Base-by-base conservation (phyloP, 2,888 invertebrate genomes). In the Lasius fuliginosus region DNA sequence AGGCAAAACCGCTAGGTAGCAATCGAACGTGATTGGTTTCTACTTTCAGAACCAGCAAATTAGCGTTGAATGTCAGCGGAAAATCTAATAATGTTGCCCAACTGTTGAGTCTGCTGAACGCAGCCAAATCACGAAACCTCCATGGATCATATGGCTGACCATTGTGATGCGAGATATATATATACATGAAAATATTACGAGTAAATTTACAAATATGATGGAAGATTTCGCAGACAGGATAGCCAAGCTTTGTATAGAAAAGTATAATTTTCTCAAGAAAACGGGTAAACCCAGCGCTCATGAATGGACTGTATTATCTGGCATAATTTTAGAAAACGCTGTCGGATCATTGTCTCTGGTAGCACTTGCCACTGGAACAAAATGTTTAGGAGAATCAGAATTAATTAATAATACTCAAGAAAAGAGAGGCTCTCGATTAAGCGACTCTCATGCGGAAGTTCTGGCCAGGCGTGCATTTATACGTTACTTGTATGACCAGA, bases 391-490 rank as follows among this genome's bases (percentile, higher is more conserved):
- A 1, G 95, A 96, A 82, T 95, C 95, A 3, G 96, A 97, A 87
- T 84, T 94, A 74, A 75, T 85, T 65, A 92, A 92, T 69, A 89
- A 67, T 1, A 92, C 95, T 94, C 95, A 97, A 95, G 97, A 97
- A 76, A 92, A 95, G 2, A 94, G 94, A 42, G 98, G 98, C 1
- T 96, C 96, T 90, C 95, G 97, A 85, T 92, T 99, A 18, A 98
- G 98, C 93, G 99, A 99, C 94, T 98, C 98, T 58, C 99, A 99
- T 95, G 98, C 99, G 1, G 99, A 99, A 96, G 96, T 99, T 36
- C 95, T 99, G 74, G 97, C 98, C 8, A 96, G 99, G 90, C 96
- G 99, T 90, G 97, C 97, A 0, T 98, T 99, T 92, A 90, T 98
- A 33, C 95, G 97, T 85, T 99, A 97, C 94, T 93, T 98, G 3